Base-by-base conservation (phyloP, 2,797 vertebrate species). In the Dromococcyx pavoninus region DNA sequence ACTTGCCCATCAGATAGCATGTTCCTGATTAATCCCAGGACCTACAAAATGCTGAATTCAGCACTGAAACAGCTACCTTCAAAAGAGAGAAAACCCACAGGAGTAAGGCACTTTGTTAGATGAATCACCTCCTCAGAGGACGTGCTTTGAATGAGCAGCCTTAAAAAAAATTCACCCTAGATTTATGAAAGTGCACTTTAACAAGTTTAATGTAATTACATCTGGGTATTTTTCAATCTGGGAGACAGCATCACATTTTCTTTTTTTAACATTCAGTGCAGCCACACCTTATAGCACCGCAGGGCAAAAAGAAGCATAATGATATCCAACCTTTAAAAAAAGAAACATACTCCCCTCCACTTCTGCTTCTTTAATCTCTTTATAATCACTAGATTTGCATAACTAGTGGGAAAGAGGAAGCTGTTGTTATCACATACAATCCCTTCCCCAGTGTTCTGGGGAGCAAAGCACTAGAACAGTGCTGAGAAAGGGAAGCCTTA, bases 381-480 rank as follows among this genome's bases (percentile, higher is more conserved):
- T 30, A 48, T 92, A 95, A 92, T 61, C 67, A 56, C 27, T 74
- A 22, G n/a, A 77, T 95, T 95, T 94, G 84, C 69, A 61, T 91
- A 86, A 95, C 81, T 79, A 72, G 81, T 95, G 95, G 81, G 96
- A 95, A 95, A 95, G 83, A 89, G 71, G 86, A 86, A 96, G 75
- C 69, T 43, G 16, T 11, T 94, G 76, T 95, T 92, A 95, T 88
- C 94, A 95, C 94, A 92, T 53, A 70, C 60, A 73, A 61, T 71
- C 53, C 90, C 70, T 25, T 77, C 87, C 78, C 75, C 84, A 58
- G 46, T 77, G 54, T 46, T 91, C 48, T 61, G 71, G n/a, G 39
- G 76, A 83, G 39, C 37, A 87, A 66, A 84, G 91, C 50, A 41
- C 37, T 25, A 60, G 32, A 73, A 11, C 21, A 22, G 9, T 35